Evolutionary conservation across 2,797 vertebrate species (phyloP), one percentile per base, ranked within the genome.

Genomic region (Enteromius viviparus): DNA sequence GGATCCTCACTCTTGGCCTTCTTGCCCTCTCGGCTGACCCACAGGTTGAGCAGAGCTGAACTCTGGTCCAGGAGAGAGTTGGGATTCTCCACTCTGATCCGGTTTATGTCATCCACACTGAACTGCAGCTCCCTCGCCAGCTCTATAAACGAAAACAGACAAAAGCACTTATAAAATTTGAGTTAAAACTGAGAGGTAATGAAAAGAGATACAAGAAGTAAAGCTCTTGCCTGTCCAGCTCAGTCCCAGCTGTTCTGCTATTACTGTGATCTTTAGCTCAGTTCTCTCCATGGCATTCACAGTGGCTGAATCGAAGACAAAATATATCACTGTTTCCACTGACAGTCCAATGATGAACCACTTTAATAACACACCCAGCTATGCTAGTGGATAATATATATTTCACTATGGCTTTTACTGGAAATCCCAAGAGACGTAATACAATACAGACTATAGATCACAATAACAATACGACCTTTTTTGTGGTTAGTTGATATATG

Each of bases 31-130:
- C 97, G 95, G 87, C 93, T 89, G 87, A 93, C 94, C 98, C 98
- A 99, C 87, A 98, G 94, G 90, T 94, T 97, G 84, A 99, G 94
- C 78, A 99, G 91, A 37, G 97, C 95, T 0, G 95, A 88, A 66
- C 98, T 99, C 91, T 99, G 98, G 87, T 99, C 98, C 92, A 98
- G 89, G 69, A 99, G 92, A 2, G 97, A 98, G 91, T 99, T 99
- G 64, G 98, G 97, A 89, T 99, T 98, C 91, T 99, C 98, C 45
- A 97, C 97, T 1, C 98, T 96, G 91, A 99, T 99, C 89, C 95
- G 93, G 88, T 98, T 99, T 92, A 99, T 98, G 88, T 99, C 98
- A 2, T 98, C 98, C 84, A 97, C 96, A 0, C 96, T 94, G 51
- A 98, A 98, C 90, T 96, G 97, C 78, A 99, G 94, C 90, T 99